Base-by-base conservation (phyloP, 2,797 vertebrate genomes). In the Denticeps clupeoides region DNA sequence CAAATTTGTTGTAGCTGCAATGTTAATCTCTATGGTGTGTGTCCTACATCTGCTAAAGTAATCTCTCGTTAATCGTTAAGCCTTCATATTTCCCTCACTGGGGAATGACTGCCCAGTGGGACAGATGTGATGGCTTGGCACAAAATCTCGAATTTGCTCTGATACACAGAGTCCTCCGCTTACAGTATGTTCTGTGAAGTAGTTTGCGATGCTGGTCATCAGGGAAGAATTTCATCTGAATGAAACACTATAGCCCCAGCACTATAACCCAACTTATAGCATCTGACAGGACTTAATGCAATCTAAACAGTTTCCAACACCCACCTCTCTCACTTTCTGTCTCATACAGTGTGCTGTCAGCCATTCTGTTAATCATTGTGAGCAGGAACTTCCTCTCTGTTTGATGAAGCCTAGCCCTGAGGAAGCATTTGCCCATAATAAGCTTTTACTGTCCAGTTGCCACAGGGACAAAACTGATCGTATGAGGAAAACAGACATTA, bases 1-100 rank as follows among this genome's bases (percentile, higher is more conserved):
- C 31, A 50, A 23, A 38, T 56, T 49, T 38, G 26, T 53, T 29
- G 19, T n/a, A 51, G 49, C 37, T 32, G 22, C 7, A 24, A 9
- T 44, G 50, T 43, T 38, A 47, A 49, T 28, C 46, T 27, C 19
- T 10, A 33, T 16, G 27, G 32, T 51, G 46, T 51, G 32, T 60
- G 51, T 47, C 55, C 51, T 54, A 51, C 12, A 47, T 55, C 29
- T 47, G 23, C 18, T 25, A 31, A 46, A 53, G 45, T 54, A 55
- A 58, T 60, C 55, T 52, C 41, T 29, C 23, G 55, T 38, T 58
- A 64, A 64, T 64, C 62, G 57, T 51, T 45, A 57, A 60, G 38
- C 54, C 37, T 10, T 57, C 49, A 43, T 47, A 56, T 61, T 61
- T 44, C 8, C 11, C 35, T 38, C 7, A 21, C 28, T 45, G 45